Percentiles rank a stretch among this genome's conserved stretches.
Evolutionary conservation across 2,113 vertebrate species (phyloP).

Genomic region (Ovis aries): DNA sequence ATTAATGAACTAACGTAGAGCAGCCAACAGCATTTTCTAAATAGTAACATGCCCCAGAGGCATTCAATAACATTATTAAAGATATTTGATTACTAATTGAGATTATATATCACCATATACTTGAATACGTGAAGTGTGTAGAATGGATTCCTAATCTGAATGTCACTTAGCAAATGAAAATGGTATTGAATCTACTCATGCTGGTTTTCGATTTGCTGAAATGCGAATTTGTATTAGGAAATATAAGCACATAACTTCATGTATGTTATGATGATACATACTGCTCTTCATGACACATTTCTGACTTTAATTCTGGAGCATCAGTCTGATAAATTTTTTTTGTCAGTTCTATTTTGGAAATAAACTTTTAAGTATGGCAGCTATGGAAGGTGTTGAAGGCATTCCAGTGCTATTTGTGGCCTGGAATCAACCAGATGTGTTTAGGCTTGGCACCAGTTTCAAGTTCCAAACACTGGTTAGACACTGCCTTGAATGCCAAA

Average conservation of each 20-base stretch:
- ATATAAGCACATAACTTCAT: conserved; percentile 63
- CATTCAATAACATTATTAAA: conserved; percentile 54
- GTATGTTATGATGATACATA: conserved; percentile 74
- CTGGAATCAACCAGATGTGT: conserved; percentile 90
- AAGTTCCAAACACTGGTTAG: conserved; percentile 85
- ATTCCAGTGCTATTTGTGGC: conserved; percentile 92
- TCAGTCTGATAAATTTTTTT: conserved; percentile 81
- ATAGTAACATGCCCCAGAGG: conserved; percentile 49
- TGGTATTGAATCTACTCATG: conserved; percentile 62
- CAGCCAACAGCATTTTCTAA: conserved; percentile 33
- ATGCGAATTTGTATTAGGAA: conserved; percentile 69
- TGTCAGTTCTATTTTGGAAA: conserved; percentile 93
- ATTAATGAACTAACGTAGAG: conserved; percentile 60
- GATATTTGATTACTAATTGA: conserved; percentile 65
- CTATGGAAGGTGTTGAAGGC: conserved; percentile 91
- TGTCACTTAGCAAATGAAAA: conserved; percentile 62
- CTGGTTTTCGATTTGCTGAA: conserved; percentile 70
- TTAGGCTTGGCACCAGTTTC: conserved; percentile 84
- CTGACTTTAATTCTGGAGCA: conserved; percentile 82
- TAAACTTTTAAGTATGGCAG: conserved; percentile 87
- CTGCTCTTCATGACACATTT: conserved; percentile 87
- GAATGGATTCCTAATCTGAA: conserved; percentile 55
- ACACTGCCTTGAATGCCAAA: conserved; percentile 84
- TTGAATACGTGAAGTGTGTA: conserved; percentile 45
- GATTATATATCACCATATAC: background rate